phyloP scores from a whole-genome alignment of 2,888 invertebrate genomes.

The Chloroclysta siterata region DNA sequence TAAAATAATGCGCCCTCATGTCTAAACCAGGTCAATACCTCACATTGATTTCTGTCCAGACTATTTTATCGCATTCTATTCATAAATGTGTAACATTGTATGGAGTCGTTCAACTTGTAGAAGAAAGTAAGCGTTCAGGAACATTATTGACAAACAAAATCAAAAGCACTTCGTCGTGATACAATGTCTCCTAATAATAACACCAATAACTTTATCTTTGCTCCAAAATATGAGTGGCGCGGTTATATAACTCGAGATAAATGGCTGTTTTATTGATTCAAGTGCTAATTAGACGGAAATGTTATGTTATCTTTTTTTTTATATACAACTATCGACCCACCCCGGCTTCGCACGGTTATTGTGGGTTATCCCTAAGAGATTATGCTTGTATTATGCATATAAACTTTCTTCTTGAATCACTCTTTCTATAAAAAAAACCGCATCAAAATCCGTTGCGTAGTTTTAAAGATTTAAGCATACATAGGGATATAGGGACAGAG shows the following conservation, averaged over 20 bases:
- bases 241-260: constrained; percentile 36
- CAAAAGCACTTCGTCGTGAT: background rate
- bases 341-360: too few relatives aligned
- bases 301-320: constrained; percentile 2
- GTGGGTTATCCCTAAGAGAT: too few relatives aligned
- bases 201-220: constrained; percentile 30
- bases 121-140: constrained; percentile 7
- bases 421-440: too few relatives aligned
- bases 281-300: constrained; percentile 25
- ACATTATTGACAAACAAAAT: constrained; percentile 8
- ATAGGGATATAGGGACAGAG: too few relatives aligned
- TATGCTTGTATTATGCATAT: too few relatives aligned
- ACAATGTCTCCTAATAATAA: constrained; percentile 9
- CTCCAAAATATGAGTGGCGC: constrained; percentile 24
- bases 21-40: constrained; percentile 15
- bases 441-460: too few relatives aligned
- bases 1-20: constrained; percentile 19
- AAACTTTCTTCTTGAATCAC: too few relatives aligned
- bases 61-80: constrained; percentile 11
- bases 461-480: too few relatives aligned
- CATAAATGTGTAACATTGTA: constrained; percentile 11
- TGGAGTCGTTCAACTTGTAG: constrained; percentile 10
- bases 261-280: constrained; percentile 21
- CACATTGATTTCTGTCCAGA: constrained; percentile 17
- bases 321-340: too few relatives aligned